Evolutionary conservation across 1,140 invertebrate genomes (phyloP), one percentile per base, ranked within the genome.

Genomic region (Battus philenor): DNA sequence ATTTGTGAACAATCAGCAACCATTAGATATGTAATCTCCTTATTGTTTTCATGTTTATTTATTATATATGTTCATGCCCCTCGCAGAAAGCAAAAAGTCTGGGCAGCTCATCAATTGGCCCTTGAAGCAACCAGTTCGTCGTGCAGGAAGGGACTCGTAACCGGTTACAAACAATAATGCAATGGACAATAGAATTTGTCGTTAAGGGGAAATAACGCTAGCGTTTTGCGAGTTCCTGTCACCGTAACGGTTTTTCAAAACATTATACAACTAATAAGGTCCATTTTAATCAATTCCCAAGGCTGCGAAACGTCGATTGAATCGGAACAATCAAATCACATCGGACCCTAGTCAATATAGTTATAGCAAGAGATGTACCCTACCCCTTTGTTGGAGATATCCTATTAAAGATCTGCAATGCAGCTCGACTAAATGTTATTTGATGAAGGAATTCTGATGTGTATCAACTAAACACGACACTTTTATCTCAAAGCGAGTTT

Each of bases 301-400:
- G 63, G 55, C 54, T 59, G 56, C 65, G 51, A 64, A 64, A 59
- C 44, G 50, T 44, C 46, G 61, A 61, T 57, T 49, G 61, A 50
- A 62, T 54, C 49, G 45, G 66, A 68, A 74, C 68, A 78, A 72
- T 68, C 48, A 52, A 56, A 22, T 43, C 30, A 54, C 51, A 53
- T 52, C 27, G 44, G 57, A 72, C 68, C 72, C 72, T 71, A 54
- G 69, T 80, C 68, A 73, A 56, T 66, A 47, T 54, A 59, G 62
- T 70, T 65, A 64, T 77, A 64, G 68, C 67, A 61, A 51, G 39
- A 50, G 39, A 51, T 47, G 36, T 34, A n/a, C 8, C 54, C 36
- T 54, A n/a, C 8, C 54, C 36, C 53, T 29, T 47, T 8, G 26
- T 46, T 30, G 27, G 33, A 57, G 61, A 59, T 61, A 39, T 38